Base-by-base conservation (phyloP, 2,797 vertebrate genomes). In the Geotrypetes seraphini region DNA sequence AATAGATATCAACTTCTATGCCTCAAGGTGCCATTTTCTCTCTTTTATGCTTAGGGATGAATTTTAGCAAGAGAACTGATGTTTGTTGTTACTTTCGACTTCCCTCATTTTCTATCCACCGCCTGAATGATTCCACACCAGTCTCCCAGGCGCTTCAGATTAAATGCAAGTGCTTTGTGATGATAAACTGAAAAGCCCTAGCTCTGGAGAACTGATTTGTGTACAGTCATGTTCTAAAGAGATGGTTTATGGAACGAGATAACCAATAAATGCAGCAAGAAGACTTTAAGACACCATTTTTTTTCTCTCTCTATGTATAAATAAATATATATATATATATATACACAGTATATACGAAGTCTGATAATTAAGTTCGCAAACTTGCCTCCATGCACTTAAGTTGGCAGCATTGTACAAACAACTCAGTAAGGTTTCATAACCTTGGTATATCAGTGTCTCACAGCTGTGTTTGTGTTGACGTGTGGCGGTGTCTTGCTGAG, bases 161-260 rank as follows among this genome's bases (percentile, higher is more conserved):
- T 42, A 46, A 43, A 47, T 46, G 32, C 50, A 15, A 61, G 47
- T 55, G 54, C 54, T 65, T 46, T 36, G 39, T 41, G 35, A 31
- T 60, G 57, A 57, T 57, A 53, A 51, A 53, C 27, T 25, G 56
- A 20, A 56, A 51, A 27, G 36, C 25, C 51, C 49, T 45, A 6
- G 46, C 51, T 48, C 43, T 31, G 48, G 43, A 60, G 55, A 14
- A 7, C 28, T 11, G 14, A 11, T 44, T 34, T 22, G 1, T 5
- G 31, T 19, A 45, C 33, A 3, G 60, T 34, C 47, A 27, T 42
- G 25, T 31, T 43, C 1, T 8, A 55, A 45, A 18, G 49, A 38
- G 39, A 48, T 60, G 60, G 57, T 41, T 43, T 31, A 23, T 39
- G 40, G 41, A 44, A 46, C 31, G 28, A 56, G 53, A 58, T 63